Evolutionary conservation across 2,888 invertebrate species (phyloP).

Genomic region (Lutraria lutraria): DNA sequence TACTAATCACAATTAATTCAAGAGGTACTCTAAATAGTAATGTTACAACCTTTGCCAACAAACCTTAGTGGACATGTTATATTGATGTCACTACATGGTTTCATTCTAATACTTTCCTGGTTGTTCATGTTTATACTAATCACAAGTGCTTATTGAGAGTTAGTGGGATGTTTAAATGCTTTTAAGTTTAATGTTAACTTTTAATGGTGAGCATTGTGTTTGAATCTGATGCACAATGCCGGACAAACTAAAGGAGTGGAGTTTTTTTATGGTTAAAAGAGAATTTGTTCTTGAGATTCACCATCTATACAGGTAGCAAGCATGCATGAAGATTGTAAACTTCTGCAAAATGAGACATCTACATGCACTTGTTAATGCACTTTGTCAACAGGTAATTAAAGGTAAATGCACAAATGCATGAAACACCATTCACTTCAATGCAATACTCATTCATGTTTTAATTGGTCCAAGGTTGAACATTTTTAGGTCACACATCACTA

Average conservation of each 20-base stretch:
- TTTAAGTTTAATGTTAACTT: no score
- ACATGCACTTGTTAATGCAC: constrained; percentile 4
- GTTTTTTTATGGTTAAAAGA: not conserved
- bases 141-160: no score
- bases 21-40: not conserved
- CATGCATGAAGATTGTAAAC: not conserved
- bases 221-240: not conserved
- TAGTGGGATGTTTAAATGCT: no score
- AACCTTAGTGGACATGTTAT: not conserved
- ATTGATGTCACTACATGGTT: not conserved
- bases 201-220: not conserved
- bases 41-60: not conserved
- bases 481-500: not conserved
- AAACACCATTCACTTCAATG: not conserved
- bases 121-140: not conserved
- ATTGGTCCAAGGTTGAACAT: not conserved
- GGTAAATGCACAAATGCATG: not conserved
- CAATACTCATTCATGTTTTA: not conserved
- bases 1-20: constrained; percentile 18
- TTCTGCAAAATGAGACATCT: not conserved
- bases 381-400: not conserved
- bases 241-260: not conserved
- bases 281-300: not conserved
- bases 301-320: not conserved
- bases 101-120: not conserved